Evolutionary conservation across 2,113 vertebrate genomes (phyloP).

Genomic region (Callithrix jacchus): DNA sequence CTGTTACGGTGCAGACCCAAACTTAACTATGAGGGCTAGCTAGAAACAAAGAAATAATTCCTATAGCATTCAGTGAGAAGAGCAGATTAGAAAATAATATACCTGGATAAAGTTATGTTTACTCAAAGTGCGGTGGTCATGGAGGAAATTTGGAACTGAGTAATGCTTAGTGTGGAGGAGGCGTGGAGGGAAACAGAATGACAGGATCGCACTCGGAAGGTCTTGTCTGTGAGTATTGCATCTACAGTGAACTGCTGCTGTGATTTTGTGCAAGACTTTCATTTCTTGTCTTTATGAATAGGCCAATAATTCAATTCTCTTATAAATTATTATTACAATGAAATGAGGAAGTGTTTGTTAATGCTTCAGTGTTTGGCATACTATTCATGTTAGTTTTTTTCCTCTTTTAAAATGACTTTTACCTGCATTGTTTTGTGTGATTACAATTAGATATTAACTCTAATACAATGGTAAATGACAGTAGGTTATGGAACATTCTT

Average conservation of each 20-base stretch:
- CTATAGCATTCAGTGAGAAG: not conserved
- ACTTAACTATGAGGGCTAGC: fast-evolving
- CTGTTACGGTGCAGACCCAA: not conserved
- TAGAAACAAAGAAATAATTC: not conserved
- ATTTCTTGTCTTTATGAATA: not conserved
- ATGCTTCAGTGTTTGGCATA: not conserved
- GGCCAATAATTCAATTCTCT: no score
- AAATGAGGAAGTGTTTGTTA: not conserved
- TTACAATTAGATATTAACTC: no score
- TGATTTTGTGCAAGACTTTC: not conserved
- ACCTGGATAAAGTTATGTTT: no score
- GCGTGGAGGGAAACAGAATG: not conserved
- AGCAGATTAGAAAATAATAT: not conserved
- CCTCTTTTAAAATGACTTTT: not conserved
- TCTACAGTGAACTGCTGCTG: not conserved
- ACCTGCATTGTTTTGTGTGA: not conserved
- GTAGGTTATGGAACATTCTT: fast-evolving
- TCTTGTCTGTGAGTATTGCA: fast-evolving
- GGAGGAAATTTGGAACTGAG: not conserved
- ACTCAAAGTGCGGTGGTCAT: no score
- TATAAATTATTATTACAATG: fast-evolving
- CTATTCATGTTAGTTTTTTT: no score
- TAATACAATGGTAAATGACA: fast-evolving
- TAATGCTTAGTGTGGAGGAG: not conserved
- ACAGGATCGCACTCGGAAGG: fast-evolving